These are phyloP conservation scores for Noctuana brunneofusca DNA, from an alignment of 2,888 invertebrate species.

Conservation along the genomic window DNA sequence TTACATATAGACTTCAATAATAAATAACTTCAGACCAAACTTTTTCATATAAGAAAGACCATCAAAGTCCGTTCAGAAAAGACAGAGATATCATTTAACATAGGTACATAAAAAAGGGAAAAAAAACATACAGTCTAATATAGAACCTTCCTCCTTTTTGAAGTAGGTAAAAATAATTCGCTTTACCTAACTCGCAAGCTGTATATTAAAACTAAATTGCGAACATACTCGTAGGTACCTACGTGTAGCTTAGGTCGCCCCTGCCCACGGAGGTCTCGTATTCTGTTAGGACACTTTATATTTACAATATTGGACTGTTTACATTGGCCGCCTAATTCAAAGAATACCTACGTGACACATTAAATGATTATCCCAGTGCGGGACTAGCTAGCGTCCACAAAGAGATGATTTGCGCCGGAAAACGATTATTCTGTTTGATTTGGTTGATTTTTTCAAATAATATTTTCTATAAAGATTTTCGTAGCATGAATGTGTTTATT, in stretches of 20 bases:
- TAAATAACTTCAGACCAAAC: too few species aligned
- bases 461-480: background rate
- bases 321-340: conserved; percentile 57
- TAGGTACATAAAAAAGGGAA: too few species aligned
- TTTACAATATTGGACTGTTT: conserved; percentile 65
- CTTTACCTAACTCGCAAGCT: too few species aligned
- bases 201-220: too few species aligned
- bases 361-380: conserved; percentile 49
- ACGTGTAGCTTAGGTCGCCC: conserved; percentile 30
- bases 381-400: conserved; percentile 9
- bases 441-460: background rate
- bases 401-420: conserved; percentile 9
- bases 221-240: too few species aligned
- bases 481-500: background rate
- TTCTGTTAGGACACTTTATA: conserved; percentile 59
- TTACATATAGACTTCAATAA: too few species aligned
- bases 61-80: too few species aligned
- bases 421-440: conserved; percentile 13
- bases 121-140: too few species aligned
- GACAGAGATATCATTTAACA: too few species aligned
- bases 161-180: too few species aligned
- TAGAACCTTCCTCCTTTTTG: too few species aligned
- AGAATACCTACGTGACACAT: conserved; percentile 63
- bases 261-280: conserved; percentile 51
- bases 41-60: too few species aligned